Evolutionary conservation across 2,113 vertebrate genomes (phyloP).

Genomic region (Gavia stellata): DNA sequence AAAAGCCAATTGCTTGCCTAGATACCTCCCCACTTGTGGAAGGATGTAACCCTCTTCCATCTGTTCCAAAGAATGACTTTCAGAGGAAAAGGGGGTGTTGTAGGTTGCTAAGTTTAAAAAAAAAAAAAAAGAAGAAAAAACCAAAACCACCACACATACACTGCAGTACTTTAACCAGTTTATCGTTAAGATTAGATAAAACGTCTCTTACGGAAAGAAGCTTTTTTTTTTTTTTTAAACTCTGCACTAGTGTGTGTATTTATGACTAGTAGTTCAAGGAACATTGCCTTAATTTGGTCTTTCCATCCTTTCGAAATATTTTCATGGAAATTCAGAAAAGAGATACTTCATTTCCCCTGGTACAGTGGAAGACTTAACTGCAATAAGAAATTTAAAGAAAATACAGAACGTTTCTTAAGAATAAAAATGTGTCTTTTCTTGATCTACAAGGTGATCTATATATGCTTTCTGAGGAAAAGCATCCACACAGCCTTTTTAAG

Average conservation of each 20-base stretch:
- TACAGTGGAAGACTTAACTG: background rate
- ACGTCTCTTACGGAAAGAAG: background rate
- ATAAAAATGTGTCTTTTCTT: background rate
- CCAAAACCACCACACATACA: background rate
- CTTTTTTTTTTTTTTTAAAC: background rate
- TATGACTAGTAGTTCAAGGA: background rate
- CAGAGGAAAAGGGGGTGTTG: slow-evolving; percentile 56
- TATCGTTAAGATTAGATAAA: background rate
- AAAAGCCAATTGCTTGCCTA: slow-evolving; percentile 51
- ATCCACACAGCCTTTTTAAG: background rate
- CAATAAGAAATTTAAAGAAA: background rate
- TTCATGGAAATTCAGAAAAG: slow-evolving; percentile 15
- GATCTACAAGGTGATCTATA: background rate
- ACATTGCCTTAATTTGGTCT: background rate
- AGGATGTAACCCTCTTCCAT: slow-evolving; percentile 61
- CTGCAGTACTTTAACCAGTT: background rate
- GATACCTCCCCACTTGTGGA: slow-evolving; percentile 59
- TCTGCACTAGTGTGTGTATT: background rate
- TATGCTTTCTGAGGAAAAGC: background rate
- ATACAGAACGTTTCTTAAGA: background rate
- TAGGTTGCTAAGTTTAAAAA: slow-evolving; percentile 23
- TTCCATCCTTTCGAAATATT: slow-evolving; percentile 26
- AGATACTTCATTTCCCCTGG: background rate
- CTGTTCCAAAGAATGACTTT: slow-evolving; percentile 59
- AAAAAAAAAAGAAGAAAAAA: background rate